A percentile compares a stretch with the other conserved stretches of the same genome.
These are phyloP conservation scores for Trachelus iudaicus DNA, from an alignment of 2,888 invertebrate genomes.

Conservation along the genomic window DNA sequence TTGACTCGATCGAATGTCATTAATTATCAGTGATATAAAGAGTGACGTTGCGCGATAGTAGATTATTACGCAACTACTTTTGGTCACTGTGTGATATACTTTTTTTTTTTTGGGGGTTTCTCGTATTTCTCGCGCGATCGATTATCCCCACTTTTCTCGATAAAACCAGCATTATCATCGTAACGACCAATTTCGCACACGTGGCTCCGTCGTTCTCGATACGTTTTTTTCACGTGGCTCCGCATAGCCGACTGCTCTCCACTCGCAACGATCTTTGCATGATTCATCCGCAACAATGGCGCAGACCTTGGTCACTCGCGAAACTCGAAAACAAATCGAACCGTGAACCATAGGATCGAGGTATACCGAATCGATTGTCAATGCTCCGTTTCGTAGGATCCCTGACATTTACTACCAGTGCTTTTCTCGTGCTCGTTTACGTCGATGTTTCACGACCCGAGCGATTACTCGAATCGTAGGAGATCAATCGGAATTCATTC, in stretches of 20 bases:
- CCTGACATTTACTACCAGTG: neutral
- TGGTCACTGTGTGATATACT: neutral
- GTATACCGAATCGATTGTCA: neutral
- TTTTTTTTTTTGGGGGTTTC: neutral
- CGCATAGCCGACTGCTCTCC: neutral
- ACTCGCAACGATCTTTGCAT: neutral
- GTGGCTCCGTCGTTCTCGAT: neutral
- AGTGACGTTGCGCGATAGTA: slow-evolving; percentile 10
- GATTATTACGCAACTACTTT: neutral
- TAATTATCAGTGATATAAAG: slow-evolving; percentile 1
- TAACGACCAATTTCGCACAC: neutral
- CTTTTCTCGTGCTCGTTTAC: neutral
- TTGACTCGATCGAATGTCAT: neutral
- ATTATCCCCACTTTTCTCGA: neutral
- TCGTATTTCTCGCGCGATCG: neutral
- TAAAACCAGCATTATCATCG: neutral
- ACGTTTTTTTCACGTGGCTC: neutral
- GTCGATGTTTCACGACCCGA: neutral
- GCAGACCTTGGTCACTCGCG: neutral
- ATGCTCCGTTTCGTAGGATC: neutral
- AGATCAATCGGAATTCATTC: neutral
- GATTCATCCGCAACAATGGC: neutral
- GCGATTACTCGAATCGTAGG: neutral
- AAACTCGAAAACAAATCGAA: neutral
- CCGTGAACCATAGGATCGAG: neutral